These are phyloP conservation scores for Phyllotis vaccarum DNA, from an alignment of 2,797 vertebrate species.

Conservation along the genomic window DNA sequence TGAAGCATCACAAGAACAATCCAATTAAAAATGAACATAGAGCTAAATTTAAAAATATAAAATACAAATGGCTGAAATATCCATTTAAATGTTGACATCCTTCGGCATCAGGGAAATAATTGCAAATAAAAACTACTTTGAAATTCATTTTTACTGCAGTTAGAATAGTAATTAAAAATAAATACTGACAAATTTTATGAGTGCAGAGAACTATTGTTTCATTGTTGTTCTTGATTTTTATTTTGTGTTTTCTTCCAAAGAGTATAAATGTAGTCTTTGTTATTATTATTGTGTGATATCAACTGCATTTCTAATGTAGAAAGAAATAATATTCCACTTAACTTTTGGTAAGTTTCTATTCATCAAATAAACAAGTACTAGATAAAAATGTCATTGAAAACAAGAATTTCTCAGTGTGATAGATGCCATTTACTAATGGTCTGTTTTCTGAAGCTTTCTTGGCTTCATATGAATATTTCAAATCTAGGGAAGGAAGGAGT, in stretches of 20 bases:
- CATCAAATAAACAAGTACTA: neutral
- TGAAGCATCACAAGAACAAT: neutral
- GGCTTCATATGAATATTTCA: neutral
- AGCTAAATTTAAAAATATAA: neutral
- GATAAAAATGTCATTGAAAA: neutral
- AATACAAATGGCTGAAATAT: neutral
- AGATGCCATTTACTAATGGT: neutral
- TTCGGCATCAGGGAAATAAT: neutral
- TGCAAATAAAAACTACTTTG: neutral
- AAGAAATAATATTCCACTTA: neutral
- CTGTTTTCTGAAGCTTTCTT: neutral
- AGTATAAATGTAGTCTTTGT: neutral
- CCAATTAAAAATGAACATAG: neutral
- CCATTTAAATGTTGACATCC: neutral
- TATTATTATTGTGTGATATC: neutral
- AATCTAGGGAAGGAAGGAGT: neutral
- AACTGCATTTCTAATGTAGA: neutral
- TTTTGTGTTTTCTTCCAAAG: neutral
- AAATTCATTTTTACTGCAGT: neutral
- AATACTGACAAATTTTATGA: neutral
- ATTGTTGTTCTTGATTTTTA: neutral
- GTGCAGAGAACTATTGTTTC: neutral
- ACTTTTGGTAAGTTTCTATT: neutral
- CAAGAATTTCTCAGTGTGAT: neutral
- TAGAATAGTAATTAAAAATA: neutral